Percentiles rank a stretch among this genome's conserved stretches.
phyloP scores from a whole-genome alignment of 2,113 vertebrate genomes.

The Amia ocellicauda region DNA sequence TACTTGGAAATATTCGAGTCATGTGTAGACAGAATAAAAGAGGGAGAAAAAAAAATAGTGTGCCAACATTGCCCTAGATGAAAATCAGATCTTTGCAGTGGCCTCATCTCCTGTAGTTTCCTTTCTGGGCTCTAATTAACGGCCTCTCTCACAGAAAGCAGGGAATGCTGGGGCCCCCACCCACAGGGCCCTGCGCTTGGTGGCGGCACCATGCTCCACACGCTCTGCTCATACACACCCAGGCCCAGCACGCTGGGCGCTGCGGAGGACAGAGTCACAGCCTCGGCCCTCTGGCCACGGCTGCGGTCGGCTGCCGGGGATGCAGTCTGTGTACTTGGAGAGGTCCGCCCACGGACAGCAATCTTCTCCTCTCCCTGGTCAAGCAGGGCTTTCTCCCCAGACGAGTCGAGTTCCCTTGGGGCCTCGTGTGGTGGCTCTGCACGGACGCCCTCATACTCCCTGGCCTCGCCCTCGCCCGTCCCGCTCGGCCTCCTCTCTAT shows the following conservation, averaged over 20 bases:
- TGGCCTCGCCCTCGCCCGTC: background rate
- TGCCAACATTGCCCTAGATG: too few species aligned
- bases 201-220: conserved; percentile 57
- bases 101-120: too few species aligned
- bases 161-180: conserved; percentile 56
- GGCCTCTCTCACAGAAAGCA: conserved; percentile 55
- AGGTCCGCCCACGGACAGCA: conserved; percentile 27
- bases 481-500: too few species aligned
- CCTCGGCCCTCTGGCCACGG: background rate
- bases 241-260: background rate
- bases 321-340: background rate
- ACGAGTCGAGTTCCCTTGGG: background rate
- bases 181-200: conserved; percentile 39
- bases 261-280: background rate
- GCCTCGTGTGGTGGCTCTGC: conserved; percentile 15
- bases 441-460: background rate
- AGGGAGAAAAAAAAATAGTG: background rate
- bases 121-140: conserved; percentile 56
- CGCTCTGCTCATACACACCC: conserved; percentile 22
- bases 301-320: background rate
- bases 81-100: too few species aligned
- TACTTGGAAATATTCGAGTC: too few species aligned
- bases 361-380: conserved; percentile 40
- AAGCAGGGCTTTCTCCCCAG: conserved; percentile 36
- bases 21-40: too few species aligned